Evolutionary conservation across 1,140 invertebrate genomes (phyloP).

Genomic region (Aplysia californica): DNA sequence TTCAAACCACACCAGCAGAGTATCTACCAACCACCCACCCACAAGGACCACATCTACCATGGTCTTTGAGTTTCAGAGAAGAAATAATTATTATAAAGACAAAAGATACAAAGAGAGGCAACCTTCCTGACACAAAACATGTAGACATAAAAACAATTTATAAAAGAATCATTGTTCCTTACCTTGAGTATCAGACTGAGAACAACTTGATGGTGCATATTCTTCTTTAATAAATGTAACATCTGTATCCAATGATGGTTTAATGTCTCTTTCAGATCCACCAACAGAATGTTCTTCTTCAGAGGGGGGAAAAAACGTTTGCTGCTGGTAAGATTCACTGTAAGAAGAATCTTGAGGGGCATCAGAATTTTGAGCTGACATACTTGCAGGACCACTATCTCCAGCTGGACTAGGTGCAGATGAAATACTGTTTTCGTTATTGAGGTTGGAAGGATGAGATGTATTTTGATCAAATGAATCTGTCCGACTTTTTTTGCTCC

Average conservation of each 20-base stretch:
- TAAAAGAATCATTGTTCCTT: background rate
- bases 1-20: too few species aligned
- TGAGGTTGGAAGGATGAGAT: slow-evolving; percentile 8
- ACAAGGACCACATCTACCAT: too few species aligned
- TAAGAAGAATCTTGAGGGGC: background rate
- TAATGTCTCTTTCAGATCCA: slow-evolving; percentile 14
- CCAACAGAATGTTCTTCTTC: slow-evolving; percentile 2
- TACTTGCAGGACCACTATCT: background rate
- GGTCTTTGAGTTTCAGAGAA: too few species aligned
- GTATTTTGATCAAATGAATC: slow-evolving; percentile 20
- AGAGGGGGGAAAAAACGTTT: slow-evolving; percentile 1
- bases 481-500: background rate
- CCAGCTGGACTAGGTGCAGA: slow-evolving; percentile 22
- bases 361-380: background rate
- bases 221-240: slow-evolving; percentile 29
- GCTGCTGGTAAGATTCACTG: slow-evolving; percentile 17
- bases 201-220: slow-evolving; percentile 17
- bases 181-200: background rate
- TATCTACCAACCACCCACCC: too few species aligned
- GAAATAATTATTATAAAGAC: too few species aligned
- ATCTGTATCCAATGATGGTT: slow-evolving; percentile 24
- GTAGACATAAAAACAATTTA: background rate
- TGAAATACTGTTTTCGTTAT: slow-evolving; percentile 13
- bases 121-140: background rate
- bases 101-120: background rate